Conservation (phyloP, 1,140 invertebrate genomes). For the Rhagoletis zephyria region DNA sequence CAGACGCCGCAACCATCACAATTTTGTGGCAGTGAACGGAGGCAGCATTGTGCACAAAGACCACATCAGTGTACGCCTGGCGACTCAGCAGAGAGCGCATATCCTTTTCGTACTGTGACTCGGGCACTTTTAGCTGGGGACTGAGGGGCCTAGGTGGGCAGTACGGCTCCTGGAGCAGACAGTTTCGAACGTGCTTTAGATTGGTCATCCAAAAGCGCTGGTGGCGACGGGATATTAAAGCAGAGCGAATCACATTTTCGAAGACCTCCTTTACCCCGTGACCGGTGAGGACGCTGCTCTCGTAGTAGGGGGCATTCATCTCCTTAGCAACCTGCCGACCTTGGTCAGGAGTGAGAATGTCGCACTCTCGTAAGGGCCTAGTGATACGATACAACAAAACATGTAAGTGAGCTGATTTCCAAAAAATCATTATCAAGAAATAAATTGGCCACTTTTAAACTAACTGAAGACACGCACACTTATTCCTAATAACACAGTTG, state of each 20-base stretch:
- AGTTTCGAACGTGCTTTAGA: constrained; percentile 90
- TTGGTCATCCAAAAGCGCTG: constrained; percentile 97
- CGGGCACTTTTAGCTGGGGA: constrained; percentile 83
- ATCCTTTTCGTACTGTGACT: constrained; percentile 85
- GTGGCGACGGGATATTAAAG: constrained; percentile 88
- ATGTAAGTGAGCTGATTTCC: no score
- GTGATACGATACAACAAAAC: no score
- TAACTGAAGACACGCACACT: no score
- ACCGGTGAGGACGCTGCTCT: constrained; percentile 92
- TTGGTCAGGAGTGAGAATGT: no score
- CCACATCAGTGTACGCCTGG: constrained; percentile 87
- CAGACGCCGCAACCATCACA: constrained; percentile 86
- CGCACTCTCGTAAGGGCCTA: no score
- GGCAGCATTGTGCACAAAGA: constrained; percentile 84
- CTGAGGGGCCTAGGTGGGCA: constrained; percentile 91
- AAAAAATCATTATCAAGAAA: no score
- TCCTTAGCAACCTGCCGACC: constrained; percentile 92
- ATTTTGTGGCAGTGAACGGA: constrained; percentile 87
- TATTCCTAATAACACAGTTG: no score
- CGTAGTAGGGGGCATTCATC: constrained; percentile 91
- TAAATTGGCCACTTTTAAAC: no score
- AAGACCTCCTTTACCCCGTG: constrained; percentile 94
- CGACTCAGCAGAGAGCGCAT: constrained; percentile 81
- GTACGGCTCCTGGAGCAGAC: constrained; percentile 91
- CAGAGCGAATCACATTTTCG: constrained; percentile 93